Base-by-base conservation (phyloP, 2,888 invertebrate genomes). In the Melinaea marsaeus region DNA sequence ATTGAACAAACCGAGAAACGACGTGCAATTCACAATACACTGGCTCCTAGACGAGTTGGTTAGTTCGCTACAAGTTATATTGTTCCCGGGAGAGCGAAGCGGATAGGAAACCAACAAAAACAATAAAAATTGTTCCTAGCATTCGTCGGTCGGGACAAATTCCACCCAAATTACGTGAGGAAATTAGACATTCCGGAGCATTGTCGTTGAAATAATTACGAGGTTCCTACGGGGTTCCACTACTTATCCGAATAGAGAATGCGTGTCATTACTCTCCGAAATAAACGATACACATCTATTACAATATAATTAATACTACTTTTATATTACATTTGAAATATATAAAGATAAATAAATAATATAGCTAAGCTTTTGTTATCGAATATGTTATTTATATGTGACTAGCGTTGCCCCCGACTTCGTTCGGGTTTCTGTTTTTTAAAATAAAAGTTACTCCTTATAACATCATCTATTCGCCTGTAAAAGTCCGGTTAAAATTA, bases 111-210 rank as follows among this genome's bases (percentile, higher is more conserved):
- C 86, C 84, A 82, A 85, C 85, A 88, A 71, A 85, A 84, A 87
- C 85, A 75, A 89, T 89, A 89, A 90, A 90, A 90, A 90, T 90
- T 88, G 88, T 88, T 88, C 79, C 78, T 73, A 79, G 78, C 83
- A 80, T 83, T 84, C 83, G 84, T 80, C 82, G 81, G 80, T 83
- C 79, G 74, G 84, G 86, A 86, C 84, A 77, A 83, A 90, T 89
- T 88, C 88, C 88, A 77, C 76, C 80, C 83, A 83, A 88, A 90
- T 90, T 88, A 90, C 90, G 90, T 90, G 90, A 88, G 86, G 86
- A 89, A 89, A 89, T 90, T 88, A 89, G 84, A 88, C 88, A 89
- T 90, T 90, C 90, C 88, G 75, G 86, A 80, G 84, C 85, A 88
- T 85, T 83, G 83, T 80, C 76, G 78, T 79, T 77, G 81, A 81